Evolutionary conservation across 1,140 invertebrate species (phyloP).

Genomic region (Hetaerina americana): DNA sequence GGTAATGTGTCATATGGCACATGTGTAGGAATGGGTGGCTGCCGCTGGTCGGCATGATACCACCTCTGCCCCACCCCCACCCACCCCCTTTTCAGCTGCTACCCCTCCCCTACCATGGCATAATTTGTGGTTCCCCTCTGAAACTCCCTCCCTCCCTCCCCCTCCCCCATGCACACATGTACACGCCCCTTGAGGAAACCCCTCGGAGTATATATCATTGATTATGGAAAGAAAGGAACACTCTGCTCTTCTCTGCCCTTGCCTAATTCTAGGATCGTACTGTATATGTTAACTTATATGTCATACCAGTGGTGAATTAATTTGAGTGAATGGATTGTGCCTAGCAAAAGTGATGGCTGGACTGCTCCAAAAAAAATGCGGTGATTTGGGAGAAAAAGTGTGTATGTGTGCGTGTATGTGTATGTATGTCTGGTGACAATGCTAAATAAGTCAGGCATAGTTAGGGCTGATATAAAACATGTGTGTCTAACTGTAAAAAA

Average conservation of each 20-base stretch:
- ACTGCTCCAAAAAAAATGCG: background rate
- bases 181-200: background rate
- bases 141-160: no score
- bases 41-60: background rate
- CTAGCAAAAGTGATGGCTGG: background rate
- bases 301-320: background rate
- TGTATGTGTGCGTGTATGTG: no score
- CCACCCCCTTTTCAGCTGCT: background rate
- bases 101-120: no score
- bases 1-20: no score
- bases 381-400: background rate
- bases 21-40: background rate
- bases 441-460: background rate
- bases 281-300: conserved; percentile 1
- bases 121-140: no score
- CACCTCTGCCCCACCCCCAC: background rate
- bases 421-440: background rate
- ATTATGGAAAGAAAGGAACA: no score
- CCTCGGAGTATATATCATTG: background rate
- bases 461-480: background rate
- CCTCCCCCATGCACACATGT: background rate
- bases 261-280: background rate
- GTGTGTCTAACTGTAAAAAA: background rate
- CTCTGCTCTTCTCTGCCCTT: background rate
- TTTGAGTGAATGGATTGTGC: background rate